Evolutionary conservation across 35 echinoderm and acorn worm species (phyloP), one percentile per base, ranked within the genome.

Genomic region (Hemicentrotus pulcherrimus): DNA sequence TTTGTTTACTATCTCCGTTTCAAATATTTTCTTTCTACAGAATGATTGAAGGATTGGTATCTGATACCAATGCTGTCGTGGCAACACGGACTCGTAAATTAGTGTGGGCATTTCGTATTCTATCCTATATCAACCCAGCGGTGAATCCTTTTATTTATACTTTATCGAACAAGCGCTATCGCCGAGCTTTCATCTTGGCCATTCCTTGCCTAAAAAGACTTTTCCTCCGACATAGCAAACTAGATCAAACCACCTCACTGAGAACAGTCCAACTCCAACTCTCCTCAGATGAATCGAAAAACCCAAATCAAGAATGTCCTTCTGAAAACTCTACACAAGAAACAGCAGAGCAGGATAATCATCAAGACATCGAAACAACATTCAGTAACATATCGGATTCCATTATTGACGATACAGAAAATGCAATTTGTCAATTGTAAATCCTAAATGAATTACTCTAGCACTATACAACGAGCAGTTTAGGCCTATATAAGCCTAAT

Each of bases 101-200:
- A 2, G 32, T 92, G 15, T 92, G 91, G 45, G 55, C 78, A 13
- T 94, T 92, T 45, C 96, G 96, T 28, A 46, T 95, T 88, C 48
- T 97, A n/a, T 45, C 86, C 11, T 97, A 94, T 92, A 30, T 95
- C 31, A 97, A 97, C 86, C 94, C 96, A 13, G 92, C 96, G 7
- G 92, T 97, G 15, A 97, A 97, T 46, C 96, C 96, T 24, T 94
- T 97, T 47, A 91, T 97, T 4, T 97, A 97, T 59, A 97, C 92
- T 31, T 16, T 95, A 31, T 92, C 95, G 14, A 97, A 95, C 46
- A 55, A 58, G 24, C 52, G 94, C 32, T 97, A 97, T 32, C 89
- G 96, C 9, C 96, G 58, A 14, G 96, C 96, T 28, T 97, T 95
- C 61, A 52, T n/a, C n/a, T 32, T 93, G 28, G 91, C 91, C 16